A percentile compares a stretch with the other conserved stretches of the same genome.
Evolutionary conservation across 2,888 invertebrate genomes (phyloP).

Genomic region (Dryococelus australis): DNA sequence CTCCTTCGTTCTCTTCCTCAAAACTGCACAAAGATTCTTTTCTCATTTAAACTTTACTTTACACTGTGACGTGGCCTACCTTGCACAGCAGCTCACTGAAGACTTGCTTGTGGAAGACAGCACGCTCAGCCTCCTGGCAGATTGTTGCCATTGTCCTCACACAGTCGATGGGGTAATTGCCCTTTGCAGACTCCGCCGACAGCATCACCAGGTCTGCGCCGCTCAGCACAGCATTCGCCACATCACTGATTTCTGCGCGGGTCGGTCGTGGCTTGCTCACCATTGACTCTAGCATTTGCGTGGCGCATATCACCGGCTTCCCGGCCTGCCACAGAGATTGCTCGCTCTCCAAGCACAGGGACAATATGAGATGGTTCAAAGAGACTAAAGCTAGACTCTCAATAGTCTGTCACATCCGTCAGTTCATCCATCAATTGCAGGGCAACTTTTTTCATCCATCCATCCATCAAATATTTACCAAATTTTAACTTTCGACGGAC

Average conservation of each 20-base stretch:
- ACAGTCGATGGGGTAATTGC: slow-evolving; percentile 65
- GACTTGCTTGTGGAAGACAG: slow-evolving; percentile 64
- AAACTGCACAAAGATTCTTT: too few relatives aligned
- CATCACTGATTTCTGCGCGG: slow-evolving; percentile 67
- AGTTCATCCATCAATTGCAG: too few relatives aligned
- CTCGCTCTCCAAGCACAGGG: not conserved
- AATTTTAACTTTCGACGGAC: too few relatives aligned
- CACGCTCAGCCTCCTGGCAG: slow-evolving; percentile 67
- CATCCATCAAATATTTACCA: too few relatives aligned
- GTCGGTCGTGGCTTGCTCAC: slow-evolving; percentile 69
- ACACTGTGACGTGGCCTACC: not conserved
- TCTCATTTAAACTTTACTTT: too few relatives aligned
- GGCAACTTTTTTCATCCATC: too few relatives aligned
- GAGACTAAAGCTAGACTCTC: too few relatives aligned
- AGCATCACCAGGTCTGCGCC: slow-evolving; percentile 72
- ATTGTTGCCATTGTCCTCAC: slow-evolving; percentile 60
- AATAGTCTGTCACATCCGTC: too few relatives aligned
- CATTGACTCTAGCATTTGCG: slow-evolving; percentile 72
- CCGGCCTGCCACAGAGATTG: slow-evolving; percentile 62
- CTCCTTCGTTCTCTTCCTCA: too few relatives aligned
- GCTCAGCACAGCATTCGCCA: slow-evolving; percentile 71
- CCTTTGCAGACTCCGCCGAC: slow-evolving; percentile 71
- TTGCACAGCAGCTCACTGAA: slow-evolving; percentile 70
- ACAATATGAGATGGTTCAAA: not conserved
- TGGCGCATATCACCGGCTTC: slow-evolving; percentile 71